Conservation (phyloP, 2,797 vertebrate genomes). For the Anolis apletophallus region DNA sequence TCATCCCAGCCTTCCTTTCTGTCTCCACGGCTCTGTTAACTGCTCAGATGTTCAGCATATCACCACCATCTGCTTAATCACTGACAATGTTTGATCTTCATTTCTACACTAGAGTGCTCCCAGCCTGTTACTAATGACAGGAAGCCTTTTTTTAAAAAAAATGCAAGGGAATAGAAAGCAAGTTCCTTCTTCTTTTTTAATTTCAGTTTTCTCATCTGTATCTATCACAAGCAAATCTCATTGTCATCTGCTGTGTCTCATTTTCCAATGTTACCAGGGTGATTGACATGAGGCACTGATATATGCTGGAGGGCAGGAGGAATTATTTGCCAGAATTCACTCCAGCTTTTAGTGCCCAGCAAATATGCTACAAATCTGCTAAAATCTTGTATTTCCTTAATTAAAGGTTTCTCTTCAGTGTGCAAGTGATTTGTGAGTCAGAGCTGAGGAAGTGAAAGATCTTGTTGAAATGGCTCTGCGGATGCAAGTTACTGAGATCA, state of each 20-base stretch:
- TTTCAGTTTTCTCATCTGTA: conserved; percentile 30
- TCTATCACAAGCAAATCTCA: conserved; percentile 46
- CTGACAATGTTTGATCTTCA: conserved; percentile 3
- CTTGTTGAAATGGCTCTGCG: conserved; percentile 37
- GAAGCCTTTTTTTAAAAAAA: background rate
- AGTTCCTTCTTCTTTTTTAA: conserved; percentile 12
- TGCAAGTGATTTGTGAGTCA: conserved; percentile 33
- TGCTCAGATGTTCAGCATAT: background rate
- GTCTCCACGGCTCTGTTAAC: background rate
- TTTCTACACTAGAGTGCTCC: background rate
- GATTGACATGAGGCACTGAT: conserved; percentile 20
- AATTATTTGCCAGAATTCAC: conserved; percentile 44
- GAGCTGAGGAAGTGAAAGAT: conserved; percentile 22
- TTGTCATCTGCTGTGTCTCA: conserved; percentile 23
- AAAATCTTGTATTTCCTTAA: conserved; percentile 57
- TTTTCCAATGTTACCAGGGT: background rate
- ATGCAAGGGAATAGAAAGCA: conserved; percentile 16
- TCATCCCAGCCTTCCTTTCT: background rate
- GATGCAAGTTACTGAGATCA: conserved; percentile 47
- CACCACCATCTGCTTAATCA: conserved; percentile 21
- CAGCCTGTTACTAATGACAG: conserved; percentile 31
- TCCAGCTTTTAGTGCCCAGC: conserved; percentile 50
- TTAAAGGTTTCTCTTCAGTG: conserved; percentile 50
- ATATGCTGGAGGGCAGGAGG: conserved; percentile 21
- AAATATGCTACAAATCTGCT: conserved; percentile 45